phyloP scores from a whole-genome alignment of 2,888 invertebrate genomes.

The Cheilosia grossa region DNA sequence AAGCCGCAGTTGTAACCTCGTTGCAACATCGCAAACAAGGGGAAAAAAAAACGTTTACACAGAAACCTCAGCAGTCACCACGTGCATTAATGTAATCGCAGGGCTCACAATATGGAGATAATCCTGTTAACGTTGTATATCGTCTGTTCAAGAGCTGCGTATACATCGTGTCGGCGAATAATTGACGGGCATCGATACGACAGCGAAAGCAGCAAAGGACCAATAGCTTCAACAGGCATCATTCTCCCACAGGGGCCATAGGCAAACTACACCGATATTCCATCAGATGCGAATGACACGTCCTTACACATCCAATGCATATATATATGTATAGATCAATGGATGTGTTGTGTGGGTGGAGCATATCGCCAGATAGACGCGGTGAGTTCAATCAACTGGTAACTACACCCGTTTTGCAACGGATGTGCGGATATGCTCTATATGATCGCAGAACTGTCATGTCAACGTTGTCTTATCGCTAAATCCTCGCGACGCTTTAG shows the following conservation, averaged over 20 bases:
- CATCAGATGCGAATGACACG: slow-evolving; percentile 47
- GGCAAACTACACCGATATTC: slow-evolving; percentile 16
- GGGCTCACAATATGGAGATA: slow-evolving; percentile 60
- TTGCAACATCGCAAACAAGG: not conserved
- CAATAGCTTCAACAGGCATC: slow-evolving; percentile 11
- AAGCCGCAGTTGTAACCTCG: not conserved
- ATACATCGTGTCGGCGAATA: slow-evolving; percentile 51
- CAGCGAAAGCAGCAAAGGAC: slow-evolving; percentile 41
- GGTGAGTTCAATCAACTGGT: slow-evolving; percentile 52
- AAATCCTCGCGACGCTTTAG: not conserved
- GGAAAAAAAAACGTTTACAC: not conserved
- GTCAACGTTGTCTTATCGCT: slow-evolving; percentile 51
- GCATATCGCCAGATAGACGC: not conserved
- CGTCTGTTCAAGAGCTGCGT: slow-evolving; percentile 33
- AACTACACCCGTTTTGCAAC: slow-evolving; percentile 15
- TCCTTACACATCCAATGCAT: slow-evolving; percentile 34
- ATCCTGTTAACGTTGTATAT: slow-evolving; percentile 60
- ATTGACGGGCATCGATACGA: slow-evolving; percentile 59
- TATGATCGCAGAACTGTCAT: slow-evolving; percentile 37
- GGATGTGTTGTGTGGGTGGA: not conserved
- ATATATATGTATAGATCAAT: not conserved
- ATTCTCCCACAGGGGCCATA: too few species aligned
- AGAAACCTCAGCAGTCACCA: slow-evolving; percentile 11
- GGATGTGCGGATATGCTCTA: slow-evolving; percentile 18
- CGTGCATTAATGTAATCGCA: slow-evolving; percentile 45